Evolutionary conservation across 2,888 invertebrate genomes (phyloP).

Genomic region (Cantharis nigra): DNA sequence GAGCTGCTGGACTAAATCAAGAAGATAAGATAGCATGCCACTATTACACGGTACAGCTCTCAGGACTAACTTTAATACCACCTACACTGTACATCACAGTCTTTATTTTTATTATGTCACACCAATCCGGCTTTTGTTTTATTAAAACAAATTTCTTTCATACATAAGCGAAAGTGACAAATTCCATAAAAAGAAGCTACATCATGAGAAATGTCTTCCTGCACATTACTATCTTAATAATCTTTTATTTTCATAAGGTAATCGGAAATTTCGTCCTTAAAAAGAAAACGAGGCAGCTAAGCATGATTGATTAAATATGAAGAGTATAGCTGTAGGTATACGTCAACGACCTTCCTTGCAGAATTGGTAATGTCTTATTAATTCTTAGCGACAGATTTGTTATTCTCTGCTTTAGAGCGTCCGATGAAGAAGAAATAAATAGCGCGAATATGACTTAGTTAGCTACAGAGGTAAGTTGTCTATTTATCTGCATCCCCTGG

Average conservation of each 20-base stretch:
- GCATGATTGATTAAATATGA: background rate
- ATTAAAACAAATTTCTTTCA: slow-evolving; percentile 11
- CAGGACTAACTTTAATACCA: slow-evolving; percentile 25
- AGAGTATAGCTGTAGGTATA: no score
- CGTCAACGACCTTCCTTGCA: background rate
- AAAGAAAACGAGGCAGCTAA: background rate
- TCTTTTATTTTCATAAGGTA: background rate
- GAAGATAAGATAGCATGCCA: slow-evolving; percentile 28
- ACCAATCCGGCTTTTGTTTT: slow-evolving; percentile 8
- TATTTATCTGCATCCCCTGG: background rate
- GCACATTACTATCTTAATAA: background rate
- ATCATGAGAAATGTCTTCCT: background rate
- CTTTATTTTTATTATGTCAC: slow-evolving; percentile 8
- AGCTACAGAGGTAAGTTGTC: background rate
- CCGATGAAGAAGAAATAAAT: background rate
- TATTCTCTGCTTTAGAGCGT: background rate
- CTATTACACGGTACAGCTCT: slow-evolving; percentile 33
- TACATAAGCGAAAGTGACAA: background rate
- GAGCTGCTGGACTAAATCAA: slow-evolving; percentile 32
- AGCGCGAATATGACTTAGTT: background rate
- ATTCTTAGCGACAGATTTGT: background rate
- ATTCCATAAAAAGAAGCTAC: background rate
- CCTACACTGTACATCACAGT: slow-evolving; percentile 19
- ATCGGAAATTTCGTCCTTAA: background rate
- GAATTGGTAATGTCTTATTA: background rate